Evolutionary conservation across 2,888 invertebrate genomes (phyloP).

Genomic region (Xanthia icteritia): DNA sequence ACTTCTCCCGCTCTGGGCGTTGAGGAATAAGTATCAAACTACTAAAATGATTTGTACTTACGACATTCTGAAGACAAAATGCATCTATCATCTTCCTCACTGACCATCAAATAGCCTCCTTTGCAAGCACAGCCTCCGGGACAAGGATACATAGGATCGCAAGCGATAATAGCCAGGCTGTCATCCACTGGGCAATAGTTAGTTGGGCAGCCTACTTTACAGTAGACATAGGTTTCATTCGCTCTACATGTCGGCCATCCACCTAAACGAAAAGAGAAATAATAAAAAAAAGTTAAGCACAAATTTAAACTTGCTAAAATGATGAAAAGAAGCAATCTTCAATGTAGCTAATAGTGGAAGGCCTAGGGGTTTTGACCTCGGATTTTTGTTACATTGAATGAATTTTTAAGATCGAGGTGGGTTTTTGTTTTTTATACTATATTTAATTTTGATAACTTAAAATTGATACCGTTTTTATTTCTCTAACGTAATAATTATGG

Average conservation of each 20-base stretch:
- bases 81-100: constrained; percentile 28
- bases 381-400: no score
- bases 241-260: constrained; percentile 41
- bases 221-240: constrained; percentile 73
- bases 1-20: no score
- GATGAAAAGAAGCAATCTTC: no score
- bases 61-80: constrained; percentile 65
- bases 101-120: constrained; percentile 64
- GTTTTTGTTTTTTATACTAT: no score
- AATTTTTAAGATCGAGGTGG: no score
- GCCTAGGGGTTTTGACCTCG: no score
- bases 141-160: constrained; percentile 70
- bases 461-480: no score
- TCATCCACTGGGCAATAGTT: constrained; percentile 74
- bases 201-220: constrained; percentile 70
- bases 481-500: no score
- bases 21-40: neutral
- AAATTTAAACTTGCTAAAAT: no score
- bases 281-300: no score
- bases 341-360: no score
- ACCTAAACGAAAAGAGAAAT: constrained; percentile 23
- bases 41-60: constrained; percentile 62
- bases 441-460: no score
- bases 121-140: constrained; percentile 75
- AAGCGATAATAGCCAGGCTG: constrained; percentile 64